A percentile compares a stretch with the other conserved stretches of the same genome.
These are phyloP conservation scores for Ahaetulla prasina DNA, from an alignment of 2,113 vertebrate genomes.

Conservation along the genomic window DNA sequence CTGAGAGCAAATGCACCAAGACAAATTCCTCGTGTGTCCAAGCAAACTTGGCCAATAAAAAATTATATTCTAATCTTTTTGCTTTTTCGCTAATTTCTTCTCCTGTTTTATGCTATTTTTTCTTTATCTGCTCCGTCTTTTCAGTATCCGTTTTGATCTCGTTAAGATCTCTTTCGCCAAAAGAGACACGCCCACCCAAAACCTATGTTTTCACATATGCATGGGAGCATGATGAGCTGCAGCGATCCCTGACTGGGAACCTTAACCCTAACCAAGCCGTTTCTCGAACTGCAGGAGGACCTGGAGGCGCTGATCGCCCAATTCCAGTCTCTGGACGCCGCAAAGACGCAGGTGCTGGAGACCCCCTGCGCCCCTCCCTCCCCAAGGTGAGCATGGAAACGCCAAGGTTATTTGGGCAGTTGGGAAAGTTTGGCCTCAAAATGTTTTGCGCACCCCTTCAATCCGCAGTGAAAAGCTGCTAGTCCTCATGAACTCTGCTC, in stretches of 20 bases:
- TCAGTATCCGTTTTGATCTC: neutral
- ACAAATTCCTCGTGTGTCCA: too few relatives aligned
- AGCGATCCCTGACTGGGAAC: neutral
- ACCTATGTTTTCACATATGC: neutral
- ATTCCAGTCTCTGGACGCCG: conserved; percentile 88
- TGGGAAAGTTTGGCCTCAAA: neutral
- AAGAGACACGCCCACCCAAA: neutral
- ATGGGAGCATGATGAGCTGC: neutral
- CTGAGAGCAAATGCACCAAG: too few relatives aligned
- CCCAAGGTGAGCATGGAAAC: conserved; percentile 71
- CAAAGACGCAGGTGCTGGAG: conserved; percentile 85
- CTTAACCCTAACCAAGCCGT: neutral
- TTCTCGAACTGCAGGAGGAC: conserved; percentile 78
- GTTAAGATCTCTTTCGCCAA: neutral
- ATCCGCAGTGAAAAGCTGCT: neutral
- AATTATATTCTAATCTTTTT: too few relatives aligned
- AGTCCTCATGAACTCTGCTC: neutral
- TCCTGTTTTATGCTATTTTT: neutral
- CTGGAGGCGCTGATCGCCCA: conserved; percentile 91
- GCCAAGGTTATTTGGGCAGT: neutral
- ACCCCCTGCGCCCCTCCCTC: conserved; percentile 79
- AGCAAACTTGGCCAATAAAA: too few relatives aligned
- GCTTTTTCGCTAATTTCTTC: neutral
- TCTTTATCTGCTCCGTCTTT: neutral
- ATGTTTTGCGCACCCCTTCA: neutral